Evolutionary conservation across 35 echinoderm and acorn worm genomes (phyloP).

Genomic region (Eucidaris tribuloides): DNA sequence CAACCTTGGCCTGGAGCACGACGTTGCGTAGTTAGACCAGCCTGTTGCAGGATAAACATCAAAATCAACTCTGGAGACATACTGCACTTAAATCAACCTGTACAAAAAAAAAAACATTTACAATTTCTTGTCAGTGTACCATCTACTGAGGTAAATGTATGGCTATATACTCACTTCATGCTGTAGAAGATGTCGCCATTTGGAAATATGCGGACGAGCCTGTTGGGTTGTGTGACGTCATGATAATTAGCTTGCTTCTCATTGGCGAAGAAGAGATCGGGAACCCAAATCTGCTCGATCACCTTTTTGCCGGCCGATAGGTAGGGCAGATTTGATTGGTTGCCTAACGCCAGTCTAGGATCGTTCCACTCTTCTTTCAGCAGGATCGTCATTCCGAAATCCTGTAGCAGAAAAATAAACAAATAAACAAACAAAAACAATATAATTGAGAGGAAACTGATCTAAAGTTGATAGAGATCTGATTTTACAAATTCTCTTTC

Average conservation of each 20-base stretch:
- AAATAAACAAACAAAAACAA: too few relatives aligned
- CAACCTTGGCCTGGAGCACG: too few relatives aligned
- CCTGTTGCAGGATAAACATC: too few relatives aligned
- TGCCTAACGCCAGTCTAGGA: constrained; percentile 43
- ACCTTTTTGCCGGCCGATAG: constrained; percentile 26
- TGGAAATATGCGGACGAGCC: constrained; percentile 45
- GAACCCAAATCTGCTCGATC: constrained; percentile 62
- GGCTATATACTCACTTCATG: constrained; percentile 96
- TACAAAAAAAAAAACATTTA: too few relatives aligned
- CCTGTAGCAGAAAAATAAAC: constrained; percentile 27
- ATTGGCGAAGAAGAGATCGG: constrained; percentile 82
- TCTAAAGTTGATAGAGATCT: too few relatives aligned
- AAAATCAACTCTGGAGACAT: too few relatives aligned
- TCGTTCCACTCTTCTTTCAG: constrained; percentile 68
- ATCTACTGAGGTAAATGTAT: too few relatives aligned
- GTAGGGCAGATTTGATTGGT: not conserved
- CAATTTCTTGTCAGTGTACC: too few relatives aligned
- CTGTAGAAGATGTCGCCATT: constrained; percentile 70
- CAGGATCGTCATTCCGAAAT: constrained; percentile 71
- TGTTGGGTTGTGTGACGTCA: constrained; percentile 71
- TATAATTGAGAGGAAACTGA: too few relatives aligned
- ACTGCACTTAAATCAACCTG: too few relatives aligned
- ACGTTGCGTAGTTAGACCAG: too few relatives aligned
- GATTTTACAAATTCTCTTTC: too few relatives aligned
- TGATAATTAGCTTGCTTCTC: constrained; percentile 71